Conservation (phyloP, 2,113 vertebrate genomes). For the Ailurus styani region DNA sequence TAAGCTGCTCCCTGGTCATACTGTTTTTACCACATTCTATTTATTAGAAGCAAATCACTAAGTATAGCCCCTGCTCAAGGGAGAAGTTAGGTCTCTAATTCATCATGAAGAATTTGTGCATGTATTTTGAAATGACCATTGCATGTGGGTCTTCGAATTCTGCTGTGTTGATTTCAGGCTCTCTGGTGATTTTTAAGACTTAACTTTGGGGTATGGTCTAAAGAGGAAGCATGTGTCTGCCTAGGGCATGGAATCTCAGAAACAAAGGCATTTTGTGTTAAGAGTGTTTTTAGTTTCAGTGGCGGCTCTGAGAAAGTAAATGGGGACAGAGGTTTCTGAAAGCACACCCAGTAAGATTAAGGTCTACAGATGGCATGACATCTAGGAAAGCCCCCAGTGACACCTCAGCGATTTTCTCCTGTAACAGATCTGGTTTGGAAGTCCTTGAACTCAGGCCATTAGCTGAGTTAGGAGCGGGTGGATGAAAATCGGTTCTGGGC, state of each 20-base stretch:
- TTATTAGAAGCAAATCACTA: background rate
- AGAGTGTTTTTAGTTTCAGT: background rate
- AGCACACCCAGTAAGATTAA: background rate
- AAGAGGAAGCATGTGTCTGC: background rate
- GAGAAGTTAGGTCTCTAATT: background rate
- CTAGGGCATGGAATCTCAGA: background rate
- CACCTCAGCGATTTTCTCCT: background rate
- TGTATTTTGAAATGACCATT: rapidly evolving
- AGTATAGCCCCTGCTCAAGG: background rate
- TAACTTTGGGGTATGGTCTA: background rate
- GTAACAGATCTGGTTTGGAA: no score
- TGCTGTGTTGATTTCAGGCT: background rate
- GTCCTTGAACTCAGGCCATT: background rate
- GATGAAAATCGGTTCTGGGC: background rate
- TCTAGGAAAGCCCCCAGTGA: background rate
- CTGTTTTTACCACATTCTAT: background rate
- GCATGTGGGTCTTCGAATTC: background rate
- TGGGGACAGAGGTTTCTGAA: background rate
- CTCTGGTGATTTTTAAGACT: background rate
- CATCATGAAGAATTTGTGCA: background rate
- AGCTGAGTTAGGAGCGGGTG: background rate
- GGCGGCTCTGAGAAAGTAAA: background rate
- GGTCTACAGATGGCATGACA: background rate
- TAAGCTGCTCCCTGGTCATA: background rate
- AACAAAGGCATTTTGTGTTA: background rate